Percentiles rank a stretch among this genome's conserved stretches.
These are phyloP conservation scores for Maniola jurtina DNA, from an alignment of 1,140 invertebrate genomes.

Conservation along the genomic window DNA sequence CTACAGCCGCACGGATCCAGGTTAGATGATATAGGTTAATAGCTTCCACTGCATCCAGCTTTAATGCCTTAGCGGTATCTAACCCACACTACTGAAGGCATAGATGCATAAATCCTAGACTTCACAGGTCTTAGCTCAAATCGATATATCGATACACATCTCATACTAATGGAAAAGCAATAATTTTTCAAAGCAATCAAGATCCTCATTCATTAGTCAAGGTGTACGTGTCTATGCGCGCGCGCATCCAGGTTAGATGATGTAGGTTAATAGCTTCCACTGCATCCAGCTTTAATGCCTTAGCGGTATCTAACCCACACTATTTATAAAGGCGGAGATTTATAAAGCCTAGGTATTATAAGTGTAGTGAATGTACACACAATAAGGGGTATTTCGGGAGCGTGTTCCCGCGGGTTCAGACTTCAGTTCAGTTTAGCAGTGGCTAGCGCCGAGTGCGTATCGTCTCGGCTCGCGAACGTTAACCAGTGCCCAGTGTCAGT, in stretches of 20 bases:
- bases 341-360: constrained; percentile 72
- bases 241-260: constrained; percentile 46
- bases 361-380: constrained; percentile 67
- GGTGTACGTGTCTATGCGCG: constrained; percentile 12
- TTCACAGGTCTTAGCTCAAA: too few relatives aligned
- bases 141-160: too few relatives aligned
- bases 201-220: not conserved
- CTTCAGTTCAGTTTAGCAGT: constrained; percentile 46
- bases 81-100: constrained; percentile 54
- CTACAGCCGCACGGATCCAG: constrained; percentile 37
- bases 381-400: constrained; percentile 69
- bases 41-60: constrained; percentile 44
- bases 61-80: constrained; percentile 50
- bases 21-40: constrained; percentile 59
- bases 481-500: constrained; percentile 45
- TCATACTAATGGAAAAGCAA: too few relatives aligned
- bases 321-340: constrained; percentile 66
- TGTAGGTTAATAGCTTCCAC: constrained; percentile 57
- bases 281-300: constrained; percentile 49
- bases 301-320: constrained; percentile 44
- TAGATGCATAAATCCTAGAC: constrained; percentile 68
- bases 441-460: constrained; percentile 55
- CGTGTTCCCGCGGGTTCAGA: constrained; percentile 41
- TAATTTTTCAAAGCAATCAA: not conserved
- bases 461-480: constrained; percentile 36